Percentiles rank a stretch among this genome's conserved stretches.
These are phyloP conservation scores for Iphiclides podalirius DNA, from an alignment of 2,888 invertebrate genomes.

Conservation along the genomic window DNA sequence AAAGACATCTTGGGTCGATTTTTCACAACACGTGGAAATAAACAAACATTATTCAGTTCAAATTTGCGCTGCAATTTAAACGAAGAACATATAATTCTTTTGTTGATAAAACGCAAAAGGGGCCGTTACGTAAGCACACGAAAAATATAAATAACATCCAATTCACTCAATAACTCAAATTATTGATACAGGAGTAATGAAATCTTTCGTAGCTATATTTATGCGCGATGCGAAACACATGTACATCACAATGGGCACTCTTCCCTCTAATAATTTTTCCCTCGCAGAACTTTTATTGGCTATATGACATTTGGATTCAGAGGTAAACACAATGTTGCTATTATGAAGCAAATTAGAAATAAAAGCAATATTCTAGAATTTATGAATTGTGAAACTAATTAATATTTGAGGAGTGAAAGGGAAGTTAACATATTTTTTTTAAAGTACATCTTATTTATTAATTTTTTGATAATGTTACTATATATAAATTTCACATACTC, in stretches of 20 bases:
- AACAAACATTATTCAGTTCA: constrained; percentile 51
- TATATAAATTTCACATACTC: no score
- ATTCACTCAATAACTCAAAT: background rate
- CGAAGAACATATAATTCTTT: constrained; percentile 4
- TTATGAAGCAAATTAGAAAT: no score
- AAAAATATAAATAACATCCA: background rate
- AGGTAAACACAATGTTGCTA: constrained; percentile 12
- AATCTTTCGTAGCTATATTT: constrained; percentile 20
- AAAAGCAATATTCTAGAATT: no score
- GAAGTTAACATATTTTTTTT: no score
- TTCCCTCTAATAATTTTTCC: constrained; percentile 36
- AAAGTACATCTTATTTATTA: no score
- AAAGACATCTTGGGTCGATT: constrained; percentile 60
- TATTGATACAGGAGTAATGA: background rate
- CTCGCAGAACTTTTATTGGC: constrained; percentile 27
- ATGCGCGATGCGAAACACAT: constrained; percentile 25
- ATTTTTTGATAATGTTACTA: no score
- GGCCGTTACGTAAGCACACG: constrained; percentile 21
- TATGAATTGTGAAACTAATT: no score
- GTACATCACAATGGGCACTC: constrained; percentile 21
- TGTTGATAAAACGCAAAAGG: background rate
- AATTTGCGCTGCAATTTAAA: constrained; percentile 34
- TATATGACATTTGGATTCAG: constrained; percentile 23
- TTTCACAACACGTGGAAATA: constrained; percentile 43
- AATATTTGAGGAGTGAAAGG: no score